Evolutionary conservation across 2,797 vertebrate species (phyloP).

Genomic region (Acanthiza pusilla): DNA sequence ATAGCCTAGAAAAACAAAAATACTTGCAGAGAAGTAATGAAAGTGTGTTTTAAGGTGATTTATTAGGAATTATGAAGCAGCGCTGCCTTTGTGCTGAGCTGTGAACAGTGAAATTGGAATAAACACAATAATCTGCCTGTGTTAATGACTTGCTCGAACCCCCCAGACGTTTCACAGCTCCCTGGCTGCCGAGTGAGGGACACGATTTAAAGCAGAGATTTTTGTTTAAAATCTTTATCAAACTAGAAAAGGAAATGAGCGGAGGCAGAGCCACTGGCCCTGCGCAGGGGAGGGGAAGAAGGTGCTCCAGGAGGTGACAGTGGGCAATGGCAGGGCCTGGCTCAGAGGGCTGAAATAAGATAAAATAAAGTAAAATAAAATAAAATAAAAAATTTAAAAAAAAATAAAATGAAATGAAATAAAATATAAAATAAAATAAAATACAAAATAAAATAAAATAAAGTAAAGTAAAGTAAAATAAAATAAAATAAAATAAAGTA

Average conservation of each 20-base stretch:
- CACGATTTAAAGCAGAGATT: neutral
- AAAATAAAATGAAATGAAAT: neutral
- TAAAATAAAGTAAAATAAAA: neutral
- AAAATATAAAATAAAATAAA: neutral
- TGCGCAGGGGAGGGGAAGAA: no score
- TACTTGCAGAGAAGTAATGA: neutral
- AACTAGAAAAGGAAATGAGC: neutral
- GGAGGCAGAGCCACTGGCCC: neutral
- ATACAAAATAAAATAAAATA: neutral
- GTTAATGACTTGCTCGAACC: neutral
- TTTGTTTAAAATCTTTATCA: neutral
- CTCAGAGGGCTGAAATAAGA: neutral
- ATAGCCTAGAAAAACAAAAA: neutral
- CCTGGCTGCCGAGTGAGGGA: neutral
- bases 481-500: no score
- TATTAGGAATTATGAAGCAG: neutral
- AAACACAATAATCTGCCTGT: neutral
- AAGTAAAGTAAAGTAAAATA: no score
- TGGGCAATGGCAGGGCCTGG: neutral
- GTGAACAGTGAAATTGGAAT: conserved; percentile 27
- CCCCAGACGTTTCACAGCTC: neutral
- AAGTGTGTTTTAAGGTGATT: neutral
- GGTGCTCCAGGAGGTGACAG: neutral
- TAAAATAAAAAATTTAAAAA: no score
- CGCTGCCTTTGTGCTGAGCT: neutral